Evolutionary conservation across 2,797 vertebrate species (phyloP).

Genomic region (Betta splendens): DNA sequence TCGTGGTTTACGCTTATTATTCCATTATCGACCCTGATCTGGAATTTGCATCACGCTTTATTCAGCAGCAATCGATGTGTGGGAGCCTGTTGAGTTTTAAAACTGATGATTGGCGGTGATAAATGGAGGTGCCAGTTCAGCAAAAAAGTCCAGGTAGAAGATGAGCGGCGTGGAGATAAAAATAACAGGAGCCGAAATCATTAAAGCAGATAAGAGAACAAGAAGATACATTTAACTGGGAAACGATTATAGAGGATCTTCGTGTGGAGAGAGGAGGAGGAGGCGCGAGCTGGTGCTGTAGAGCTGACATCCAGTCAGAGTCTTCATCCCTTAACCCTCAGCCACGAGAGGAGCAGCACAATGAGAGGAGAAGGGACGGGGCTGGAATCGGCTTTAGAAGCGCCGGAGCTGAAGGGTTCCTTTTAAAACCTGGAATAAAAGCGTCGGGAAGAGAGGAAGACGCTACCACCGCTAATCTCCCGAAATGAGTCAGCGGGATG

Average conservation of each 20-base stretch:
- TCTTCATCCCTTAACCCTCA: slow-evolving; percentile 64
- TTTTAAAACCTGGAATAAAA: slow-evolving; percentile 19
- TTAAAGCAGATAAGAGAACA: slow-evolving; percentile 21
- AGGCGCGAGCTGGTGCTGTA: slow-evolving; percentile 50
- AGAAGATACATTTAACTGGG: slow-evolving; percentile 23
- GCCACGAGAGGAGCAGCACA: slow-evolving; percentile 45
- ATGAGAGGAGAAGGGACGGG: slow-evolving; percentile 48
- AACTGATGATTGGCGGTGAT: slow-evolving; percentile 72
- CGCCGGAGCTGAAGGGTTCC: slow-evolving; percentile 65
- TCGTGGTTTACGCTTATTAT: slow-evolving; percentile 61
- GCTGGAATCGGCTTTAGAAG: slow-evolving; percentile 55
- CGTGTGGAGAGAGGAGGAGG: slow-evolving; percentile 35
- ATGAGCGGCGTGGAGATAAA: slow-evolving; percentile 23
- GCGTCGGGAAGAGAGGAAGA: slow-evolving; percentile 34
- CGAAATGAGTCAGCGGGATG: slow-evolving; percentile 58
- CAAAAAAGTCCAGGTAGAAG: slow-evolving; percentile 14
- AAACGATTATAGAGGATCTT: slow-evolving; percentile 20
- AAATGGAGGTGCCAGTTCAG: slow-evolving; percentile 57
- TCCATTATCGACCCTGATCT: slow-evolving; percentile 66
- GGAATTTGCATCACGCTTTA: slow-evolving; percentile 66
- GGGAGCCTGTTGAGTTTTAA: slow-evolving; percentile 68
- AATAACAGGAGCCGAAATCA: slow-evolving; percentile 11
- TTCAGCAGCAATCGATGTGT: slow-evolving; percentile 64
- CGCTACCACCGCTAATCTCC: slow-evolving; percentile 53
- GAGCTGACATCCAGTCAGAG: slow-evolving; percentile 64